phyloP scores from a whole-genome alignment of 2,113 vertebrate genomes.

The Gobio gobio region DNA sequence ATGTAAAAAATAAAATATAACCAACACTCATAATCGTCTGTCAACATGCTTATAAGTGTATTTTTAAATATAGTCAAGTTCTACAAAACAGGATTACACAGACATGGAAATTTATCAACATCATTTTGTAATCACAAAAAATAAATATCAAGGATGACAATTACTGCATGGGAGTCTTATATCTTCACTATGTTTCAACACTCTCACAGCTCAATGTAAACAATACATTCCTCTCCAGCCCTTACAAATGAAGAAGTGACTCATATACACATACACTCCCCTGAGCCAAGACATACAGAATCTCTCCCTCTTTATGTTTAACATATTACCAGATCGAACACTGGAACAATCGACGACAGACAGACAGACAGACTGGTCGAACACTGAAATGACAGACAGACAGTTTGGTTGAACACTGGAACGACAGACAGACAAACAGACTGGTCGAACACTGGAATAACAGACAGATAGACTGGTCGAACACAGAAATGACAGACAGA shows the following conservation, averaged over 20 bases:
- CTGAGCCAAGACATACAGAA: not conserved
- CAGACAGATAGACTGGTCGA: not conserved
- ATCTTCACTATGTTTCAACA: conserved; percentile 10
- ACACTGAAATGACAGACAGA: not conserved
- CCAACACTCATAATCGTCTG: too few relatives aligned
- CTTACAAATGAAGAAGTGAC: not conserved
- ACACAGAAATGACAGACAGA: not conserved
- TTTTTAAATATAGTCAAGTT: not conserved
- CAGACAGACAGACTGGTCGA: not conserved
- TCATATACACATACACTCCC: not conserved
- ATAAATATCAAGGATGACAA: not conserved
- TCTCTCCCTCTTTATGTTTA: not conserved
- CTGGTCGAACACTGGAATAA: not conserved
- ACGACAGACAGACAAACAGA: not conserved
- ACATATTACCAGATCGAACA: not conserved
- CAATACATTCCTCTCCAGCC: not conserved
- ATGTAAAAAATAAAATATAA: too few relatives aligned
- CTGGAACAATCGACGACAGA: not conserved
- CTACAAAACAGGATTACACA: not conserved
- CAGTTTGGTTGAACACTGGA: too few relatives aligned
- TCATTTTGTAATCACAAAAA: not conserved
- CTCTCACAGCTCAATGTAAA: not conserved
- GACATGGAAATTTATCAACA: not conserved
- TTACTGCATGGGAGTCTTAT: not conserved
- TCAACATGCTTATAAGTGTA: too few relatives aligned